Evolutionary conservation across 1,140 invertebrate species (phyloP), one percentile per base, ranked within the genome.

Genomic region (Drosophila oshimai): DNA sequence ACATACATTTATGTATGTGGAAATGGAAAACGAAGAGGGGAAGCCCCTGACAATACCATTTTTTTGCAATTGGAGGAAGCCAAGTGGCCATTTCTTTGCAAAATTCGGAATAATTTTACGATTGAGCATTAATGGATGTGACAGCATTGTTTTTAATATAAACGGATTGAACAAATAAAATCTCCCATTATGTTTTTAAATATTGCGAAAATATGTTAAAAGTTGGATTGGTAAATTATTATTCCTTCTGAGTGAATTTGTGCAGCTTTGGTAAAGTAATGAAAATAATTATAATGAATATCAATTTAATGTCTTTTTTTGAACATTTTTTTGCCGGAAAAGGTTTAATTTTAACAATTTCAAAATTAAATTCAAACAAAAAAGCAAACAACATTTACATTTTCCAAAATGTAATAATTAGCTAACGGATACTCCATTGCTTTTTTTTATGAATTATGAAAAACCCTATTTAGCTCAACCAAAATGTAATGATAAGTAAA

Each of bases 81-180:
- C 60, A 65, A 65, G 61, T 39, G 61, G 24, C 41, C 61, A 47
- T 64, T 62, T 45, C 60, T 64, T 58, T 61, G 26, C 54, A 31
- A 54, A 26, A 18, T 13, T 58, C 15, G 37, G 41, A 26, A 65
- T 65, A 64, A 65, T 65, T 65, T 64, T 65, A 28, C 61, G 42
- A 65, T 50, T 41, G 58, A 64, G 58, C 62, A 39, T 50, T 31
- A 65, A 64, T 65, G 61, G 31, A 65, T 39, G n/a, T 65, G 62
- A 65, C 62, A 65, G 60, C 10, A 12, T 13, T 41, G 18, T 33
- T 58, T 42, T 31, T 15, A 18, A 34, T 44, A 36, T 61, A 13
- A 34, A 44, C 58, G 33, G 44, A 60, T 60, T 62, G 37, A 26
- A 58, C 4, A 60, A 60, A 58, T 34, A 44, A 62, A 42, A 34